These are phyloP conservation scores for Papio anubis DNA, from an alignment of 2,113 vertebrate genomes.

Conservation along the genomic window DNA sequence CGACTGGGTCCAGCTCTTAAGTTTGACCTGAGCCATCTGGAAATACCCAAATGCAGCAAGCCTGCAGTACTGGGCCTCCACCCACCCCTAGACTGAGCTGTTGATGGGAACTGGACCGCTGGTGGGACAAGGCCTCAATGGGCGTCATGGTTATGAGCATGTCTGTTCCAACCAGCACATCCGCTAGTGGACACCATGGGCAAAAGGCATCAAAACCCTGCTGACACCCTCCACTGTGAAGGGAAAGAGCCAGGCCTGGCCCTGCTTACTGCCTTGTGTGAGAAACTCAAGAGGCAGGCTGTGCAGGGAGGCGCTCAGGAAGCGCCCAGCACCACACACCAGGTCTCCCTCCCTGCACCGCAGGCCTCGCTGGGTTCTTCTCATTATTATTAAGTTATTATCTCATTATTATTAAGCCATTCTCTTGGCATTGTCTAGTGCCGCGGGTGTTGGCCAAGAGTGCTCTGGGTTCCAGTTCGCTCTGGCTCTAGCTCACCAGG, in stretches of 20 bases:
- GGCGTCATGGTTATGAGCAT: accelerated
- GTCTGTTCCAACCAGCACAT: accelerated
- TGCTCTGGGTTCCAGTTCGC: neutral
- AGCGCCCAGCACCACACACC: neutral
- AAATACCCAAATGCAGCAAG: neutral
- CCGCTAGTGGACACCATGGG: accelerated
- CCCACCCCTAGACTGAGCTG: neutral
- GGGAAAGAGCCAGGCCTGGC: accelerated
- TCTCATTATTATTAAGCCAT: neutral
- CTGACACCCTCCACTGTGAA: too few species aligned
- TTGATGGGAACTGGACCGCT: accelerated
- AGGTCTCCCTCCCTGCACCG: accelerated
- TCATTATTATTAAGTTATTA: too few species aligned
- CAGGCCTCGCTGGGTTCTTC: too few species aligned
- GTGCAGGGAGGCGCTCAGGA: too few species aligned
- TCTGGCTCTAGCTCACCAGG: neutral
- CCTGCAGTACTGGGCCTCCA: accelerated
- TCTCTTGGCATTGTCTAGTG: accelerated
- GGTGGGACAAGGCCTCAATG: accelerated
- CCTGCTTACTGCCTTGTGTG: neutral
- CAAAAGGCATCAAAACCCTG: neutral
- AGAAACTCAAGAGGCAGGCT: accelerated
- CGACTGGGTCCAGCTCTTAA: accelerated
- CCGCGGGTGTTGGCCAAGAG: too few species aligned
- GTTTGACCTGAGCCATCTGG: neutral